Percentiles rank a stretch among this genome's conserved stretches.
Evolutionary conservation across 2,113 vertebrate genomes (phyloP).

Genomic region (Suncus etruscus): DNA sequence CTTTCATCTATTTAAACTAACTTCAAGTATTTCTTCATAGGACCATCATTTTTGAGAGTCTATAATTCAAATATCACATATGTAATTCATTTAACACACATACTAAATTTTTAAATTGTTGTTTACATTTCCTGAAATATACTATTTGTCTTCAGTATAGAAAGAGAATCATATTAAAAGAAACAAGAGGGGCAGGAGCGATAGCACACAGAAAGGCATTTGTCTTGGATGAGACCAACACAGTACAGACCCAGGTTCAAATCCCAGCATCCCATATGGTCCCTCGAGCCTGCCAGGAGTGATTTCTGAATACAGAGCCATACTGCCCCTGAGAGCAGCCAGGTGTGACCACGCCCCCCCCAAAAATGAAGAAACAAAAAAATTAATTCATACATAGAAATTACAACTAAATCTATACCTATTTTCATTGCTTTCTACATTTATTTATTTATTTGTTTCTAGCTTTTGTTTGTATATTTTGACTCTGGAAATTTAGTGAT

Average conservation of each 20-base stretch:
- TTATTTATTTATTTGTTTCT: background rate
- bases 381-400: background rate
- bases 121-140: background rate
- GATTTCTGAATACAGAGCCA: too few species aligned
- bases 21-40: background rate
- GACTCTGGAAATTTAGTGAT: background rate
- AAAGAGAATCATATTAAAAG: background rate
- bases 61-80: background rate
- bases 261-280: too few species aligned
- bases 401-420: background rate
- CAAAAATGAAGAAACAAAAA: background rate
- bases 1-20: background rate
- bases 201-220: too few species aligned
- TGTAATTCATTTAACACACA: background rate
- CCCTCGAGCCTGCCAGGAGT: too few species aligned
- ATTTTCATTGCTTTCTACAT: background rate
- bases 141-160: background rate
- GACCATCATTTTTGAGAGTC: background rate
- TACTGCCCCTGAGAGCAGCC: too few species aligned
- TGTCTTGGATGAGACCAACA: too few species aligned
- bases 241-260: too few species aligned
- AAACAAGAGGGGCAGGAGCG: background rate
- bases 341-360: too few species aligned
- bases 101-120: background rate
- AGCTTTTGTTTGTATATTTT: constrained; percentile 1